Evolutionary conservation across 2,888 invertebrate species (phyloP).

Genomic region (Chouioia cunea): DNA sequence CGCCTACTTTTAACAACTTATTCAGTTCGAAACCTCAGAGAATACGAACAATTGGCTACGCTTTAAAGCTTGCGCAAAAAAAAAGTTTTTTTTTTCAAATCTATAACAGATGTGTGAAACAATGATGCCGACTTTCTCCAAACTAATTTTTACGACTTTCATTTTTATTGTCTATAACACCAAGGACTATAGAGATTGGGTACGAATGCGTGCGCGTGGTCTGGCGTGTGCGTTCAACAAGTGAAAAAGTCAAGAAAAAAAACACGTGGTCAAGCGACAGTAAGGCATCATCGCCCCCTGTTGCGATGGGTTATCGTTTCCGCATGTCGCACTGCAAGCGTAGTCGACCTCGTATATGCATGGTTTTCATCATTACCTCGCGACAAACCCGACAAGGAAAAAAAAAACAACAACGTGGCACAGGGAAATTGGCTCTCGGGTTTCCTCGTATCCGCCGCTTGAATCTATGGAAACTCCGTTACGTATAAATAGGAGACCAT

Average conservation of each 20-base stretch:
- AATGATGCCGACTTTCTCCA: too few species aligned
- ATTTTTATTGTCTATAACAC: too few species aligned
- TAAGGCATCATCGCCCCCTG: conserved; percentile 16
- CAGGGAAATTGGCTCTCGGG: conserved; percentile 30
- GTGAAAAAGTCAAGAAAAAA: conserved; percentile 4
- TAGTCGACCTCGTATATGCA: background rate
- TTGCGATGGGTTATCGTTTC: conserved; percentile 35
- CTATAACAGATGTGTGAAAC: too few species aligned
- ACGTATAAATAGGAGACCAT: too few species aligned
- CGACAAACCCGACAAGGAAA: background rate
- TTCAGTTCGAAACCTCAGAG: too few species aligned
- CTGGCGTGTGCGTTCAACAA: conserved; percentile 19
- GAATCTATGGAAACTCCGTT: background rate
- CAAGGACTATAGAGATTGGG: too few species aligned
- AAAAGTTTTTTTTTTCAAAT: too few species aligned
- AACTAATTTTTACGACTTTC: too few species aligned
- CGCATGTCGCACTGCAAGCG: conserved; percentile 20
- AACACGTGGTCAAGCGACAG: conserved; percentile 5
- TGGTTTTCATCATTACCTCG: background rate
- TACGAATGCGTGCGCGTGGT: too few species aligned
- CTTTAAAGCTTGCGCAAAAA: too few species aligned
- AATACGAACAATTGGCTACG: too few species aligned
- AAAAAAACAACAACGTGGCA: background rate
- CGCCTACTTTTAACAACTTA: too few species aligned
- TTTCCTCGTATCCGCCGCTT: conserved; percentile 23